Percentiles rank a stretch among this genome's conserved stretches.
Evolutionary conservation across 2,113 vertebrate species (phyloP).

Genomic region (Odontesthes bonariensis): DNA sequence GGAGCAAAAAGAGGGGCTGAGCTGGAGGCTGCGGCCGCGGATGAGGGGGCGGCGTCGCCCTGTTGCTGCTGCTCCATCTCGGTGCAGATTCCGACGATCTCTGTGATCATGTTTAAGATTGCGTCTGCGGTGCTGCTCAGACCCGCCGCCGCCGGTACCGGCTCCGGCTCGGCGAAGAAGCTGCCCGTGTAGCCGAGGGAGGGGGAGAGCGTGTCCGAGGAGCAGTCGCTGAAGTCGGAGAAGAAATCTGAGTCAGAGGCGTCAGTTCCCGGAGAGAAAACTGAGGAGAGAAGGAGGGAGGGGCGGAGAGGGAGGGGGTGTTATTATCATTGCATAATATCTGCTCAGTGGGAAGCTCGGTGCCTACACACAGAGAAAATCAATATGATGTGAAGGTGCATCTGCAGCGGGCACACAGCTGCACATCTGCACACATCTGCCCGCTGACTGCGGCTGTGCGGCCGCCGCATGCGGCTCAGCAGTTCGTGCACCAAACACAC

Average conservation of each 20-base stretch:
- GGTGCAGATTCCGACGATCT: slow-evolving; percentile 92
- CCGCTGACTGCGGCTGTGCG: too few species aligned
- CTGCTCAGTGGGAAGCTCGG: slow-evolving; percentile 21
- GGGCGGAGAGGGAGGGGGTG: slow-evolving; percentile 23
- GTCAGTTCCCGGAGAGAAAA: slow-evolving; percentile 83
- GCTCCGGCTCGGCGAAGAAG: slow-evolving; percentile 88
- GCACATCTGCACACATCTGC: background rate
- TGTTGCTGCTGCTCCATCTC: slow-evolving; percentile 77
- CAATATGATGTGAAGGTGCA: background rate
- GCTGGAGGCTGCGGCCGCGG: background rate
- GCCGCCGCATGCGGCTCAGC: background rate
- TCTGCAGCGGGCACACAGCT: slow-evolving; percentile 6
- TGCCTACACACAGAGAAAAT: slow-evolving; percentile 8
- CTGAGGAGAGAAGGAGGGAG: slow-evolving; percentile 70
- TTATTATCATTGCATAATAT: slow-evolving; percentile 59
- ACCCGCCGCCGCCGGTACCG: slow-evolving; percentile 77
- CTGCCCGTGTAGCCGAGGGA: slow-evolving; percentile 88
- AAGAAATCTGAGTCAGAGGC: slow-evolving; percentile 88
- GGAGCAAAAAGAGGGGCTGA: background rate
- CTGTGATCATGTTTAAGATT: slow-evolving; percentile 95
- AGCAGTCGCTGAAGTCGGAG: slow-evolving; percentile 84
- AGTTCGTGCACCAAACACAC: too few species aligned
- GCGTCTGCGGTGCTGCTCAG: slow-evolving; percentile 91
- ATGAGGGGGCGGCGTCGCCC: slow-evolving; percentile 25
- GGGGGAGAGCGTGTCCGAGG: slow-evolving; percentile 83